A percentile compares a stretch with the other conserved stretches of the same genome.
Evolutionary conservation across 2,888 invertebrate genomes (phyloP).

Genomic region (Rhogogaster chlorosoma): DNA sequence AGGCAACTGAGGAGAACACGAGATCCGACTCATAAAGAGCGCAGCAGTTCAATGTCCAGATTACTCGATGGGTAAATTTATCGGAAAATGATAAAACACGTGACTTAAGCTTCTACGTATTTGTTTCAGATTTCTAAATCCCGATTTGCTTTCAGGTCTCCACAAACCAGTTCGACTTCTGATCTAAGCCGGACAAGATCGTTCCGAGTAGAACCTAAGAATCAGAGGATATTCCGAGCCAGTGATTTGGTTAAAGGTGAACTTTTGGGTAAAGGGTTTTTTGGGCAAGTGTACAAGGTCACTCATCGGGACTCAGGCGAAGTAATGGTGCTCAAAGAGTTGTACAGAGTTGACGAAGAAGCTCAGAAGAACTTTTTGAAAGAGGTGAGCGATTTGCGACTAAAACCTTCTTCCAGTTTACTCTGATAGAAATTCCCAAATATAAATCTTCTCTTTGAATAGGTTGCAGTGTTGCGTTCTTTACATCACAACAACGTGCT

Average conservation of each 20-base stretch:
- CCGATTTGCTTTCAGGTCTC: conserved; percentile 69
- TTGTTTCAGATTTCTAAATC: conserved; percentile 32
- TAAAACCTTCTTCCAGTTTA: background rate
- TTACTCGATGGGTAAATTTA: conserved; percentile 85
- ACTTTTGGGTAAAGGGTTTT: conserved; percentile 95
- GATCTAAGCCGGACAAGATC: conserved; percentile 93
- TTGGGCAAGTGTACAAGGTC: conserved; percentile 95
- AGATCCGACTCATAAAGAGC: conserved; percentile 85
- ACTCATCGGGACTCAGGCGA: conserved; percentile 94
- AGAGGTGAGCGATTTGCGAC: conserved; percentile 82
- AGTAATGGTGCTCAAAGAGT: conserved; percentile 97
- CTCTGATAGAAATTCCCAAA: background rate
- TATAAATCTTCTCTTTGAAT: conserved; percentile 54
- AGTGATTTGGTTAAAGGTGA: conserved; percentile 94
- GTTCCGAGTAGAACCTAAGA: conserved; percentile 87
- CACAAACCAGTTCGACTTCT: conserved; percentile 78
- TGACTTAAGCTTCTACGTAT: background rate
- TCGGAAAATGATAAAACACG: background rate
- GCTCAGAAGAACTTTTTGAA: conserved; percentile 96
- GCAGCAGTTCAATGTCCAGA: conserved; percentile 92
- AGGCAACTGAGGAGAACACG: conserved; percentile 81
- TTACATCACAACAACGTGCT: conserved; percentile 94
- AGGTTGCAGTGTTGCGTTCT: conserved; percentile 95
- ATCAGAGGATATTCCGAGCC: conserved; percentile 92
- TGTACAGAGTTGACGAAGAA: conserved; percentile 95